phyloP scores from a whole-genome alignment of 2,888 invertebrate genomes.

The Unio pictorum region DNA sequence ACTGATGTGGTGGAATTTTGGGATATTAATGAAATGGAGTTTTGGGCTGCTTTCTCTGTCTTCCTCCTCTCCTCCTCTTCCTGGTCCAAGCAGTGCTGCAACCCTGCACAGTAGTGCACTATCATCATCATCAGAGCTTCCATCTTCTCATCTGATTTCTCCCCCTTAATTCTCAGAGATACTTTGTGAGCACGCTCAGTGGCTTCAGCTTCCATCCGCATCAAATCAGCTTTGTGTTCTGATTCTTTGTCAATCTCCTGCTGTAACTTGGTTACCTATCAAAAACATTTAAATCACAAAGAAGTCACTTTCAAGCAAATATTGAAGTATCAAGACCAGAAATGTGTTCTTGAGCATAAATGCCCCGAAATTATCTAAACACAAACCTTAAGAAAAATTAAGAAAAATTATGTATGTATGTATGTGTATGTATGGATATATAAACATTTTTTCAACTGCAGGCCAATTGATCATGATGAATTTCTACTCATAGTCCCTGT shows the following conservation, averaged over 20 bases:
- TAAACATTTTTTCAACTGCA: too few species aligned
- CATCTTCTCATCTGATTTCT: constrained; percentile 86
- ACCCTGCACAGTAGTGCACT: constrained; percentile 94
- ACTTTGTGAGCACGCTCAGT: constrained; percentile 53
- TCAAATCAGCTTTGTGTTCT: constrained; percentile 73
- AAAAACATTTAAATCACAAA: background rate
- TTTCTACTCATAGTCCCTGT: too few species aligned
- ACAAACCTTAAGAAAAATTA: too few species aligned
- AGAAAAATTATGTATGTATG: too few species aligned
- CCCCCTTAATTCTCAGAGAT: constrained; percentile 67
- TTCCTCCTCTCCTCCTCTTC: constrained; percentile 60
- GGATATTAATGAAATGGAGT: too few species aligned
- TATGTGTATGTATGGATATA: too few species aligned
- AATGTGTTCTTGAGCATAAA: background rate
- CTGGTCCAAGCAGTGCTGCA: constrained; percentile 84
- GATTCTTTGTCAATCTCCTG: constrained; percentile 83
- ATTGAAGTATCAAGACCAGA: background rate
- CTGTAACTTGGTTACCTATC: constrained; percentile 83
- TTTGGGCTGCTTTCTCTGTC: background rate
- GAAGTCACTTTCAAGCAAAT: too few species aligned
- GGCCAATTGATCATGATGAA: too few species aligned
- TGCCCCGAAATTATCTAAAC: background rate
- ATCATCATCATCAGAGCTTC: constrained; percentile 93
- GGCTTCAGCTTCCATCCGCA: constrained; percentile 71
- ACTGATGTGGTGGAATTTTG: too few species aligned